Percentiles rank a stretch among this genome's conserved stretches.
phyloP scores from a whole-genome alignment of 30 jellyfish, hydroid and myxozoan species.

The Aurelia aurita complex sp. Pacific region DNA sequence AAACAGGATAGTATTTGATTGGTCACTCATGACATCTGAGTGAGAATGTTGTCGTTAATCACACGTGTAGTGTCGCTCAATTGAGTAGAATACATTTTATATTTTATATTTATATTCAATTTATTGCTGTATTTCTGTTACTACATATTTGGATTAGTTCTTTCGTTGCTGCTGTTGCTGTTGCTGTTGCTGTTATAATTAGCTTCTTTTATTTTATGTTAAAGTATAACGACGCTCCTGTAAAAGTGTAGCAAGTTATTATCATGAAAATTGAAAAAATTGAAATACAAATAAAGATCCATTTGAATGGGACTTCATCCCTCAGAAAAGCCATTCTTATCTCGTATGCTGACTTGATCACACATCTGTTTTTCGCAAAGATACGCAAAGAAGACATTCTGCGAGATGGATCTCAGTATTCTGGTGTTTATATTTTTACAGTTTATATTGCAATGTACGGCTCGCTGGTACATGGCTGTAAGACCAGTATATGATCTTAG shows the following conservation, averaged over 20 bases:
- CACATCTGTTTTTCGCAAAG: background rate
- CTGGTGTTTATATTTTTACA: slow-evolving; percentile 32
- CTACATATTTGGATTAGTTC: too few species aligned
- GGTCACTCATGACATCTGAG: slow-evolving; percentile 61
- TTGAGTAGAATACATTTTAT: slow-evolving; percentile 30
- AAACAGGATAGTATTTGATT: slow-evolving; percentile 54
- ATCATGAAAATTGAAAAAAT: too few species aligned
- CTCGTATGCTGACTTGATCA: slow-evolving; percentile 16
- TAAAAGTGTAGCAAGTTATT: too few species aligned
- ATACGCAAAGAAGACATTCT: background rate
- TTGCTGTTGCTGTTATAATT: too few species aligned
- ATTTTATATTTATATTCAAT: too few species aligned
- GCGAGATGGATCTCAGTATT: slow-evolving; percentile 37
- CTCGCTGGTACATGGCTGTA: slow-evolving; percentile 64
- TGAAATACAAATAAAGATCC: slow-evolving; percentile 38
- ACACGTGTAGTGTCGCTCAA: slow-evolving; percentile 67
- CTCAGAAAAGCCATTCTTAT: slow-evolving; percentile 13
- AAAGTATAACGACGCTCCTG: too few species aligned
- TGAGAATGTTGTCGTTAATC: slow-evolving; percentile 72
- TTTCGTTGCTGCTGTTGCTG: too few species aligned
- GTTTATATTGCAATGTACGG: slow-evolving; percentile 32
- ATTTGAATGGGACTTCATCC: slow-evolving; percentile 22
- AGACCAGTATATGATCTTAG: slow-evolving; percentile 46
- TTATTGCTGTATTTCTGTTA: too few species aligned
- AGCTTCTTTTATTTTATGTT: too few species aligned